These are phyloP conservation scores for Pyxicephalus adspersus DNA, from an alignment of 2,113 vertebrate genomes.

Conservation along the genomic window DNA sequence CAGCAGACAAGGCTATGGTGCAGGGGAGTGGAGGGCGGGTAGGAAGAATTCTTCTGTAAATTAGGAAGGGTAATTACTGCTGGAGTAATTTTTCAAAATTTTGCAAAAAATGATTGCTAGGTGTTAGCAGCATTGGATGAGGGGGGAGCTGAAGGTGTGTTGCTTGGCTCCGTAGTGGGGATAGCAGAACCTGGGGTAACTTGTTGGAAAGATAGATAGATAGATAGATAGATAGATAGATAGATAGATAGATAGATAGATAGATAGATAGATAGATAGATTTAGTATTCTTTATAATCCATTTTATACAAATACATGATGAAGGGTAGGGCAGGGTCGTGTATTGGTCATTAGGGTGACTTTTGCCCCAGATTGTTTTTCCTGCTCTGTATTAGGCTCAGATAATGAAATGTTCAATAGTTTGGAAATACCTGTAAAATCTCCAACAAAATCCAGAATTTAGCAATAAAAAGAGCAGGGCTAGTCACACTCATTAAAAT, in stretches of 20 bases:
- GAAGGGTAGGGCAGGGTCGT: not conserved
- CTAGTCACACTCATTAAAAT: constrained; percentile 46
- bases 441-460: constrained; percentile 28
- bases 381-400: constrained; percentile 21
- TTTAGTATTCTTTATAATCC: not conserved
- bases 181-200: too few relatives aligned
- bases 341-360: not conserved
- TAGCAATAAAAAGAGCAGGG: constrained; percentile 22
- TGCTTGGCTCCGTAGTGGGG: too few relatives aligned
- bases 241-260: constrained; percentile 32
- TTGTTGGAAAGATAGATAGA: not conserved
- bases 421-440: constrained; percentile 33
- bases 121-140: too few relatives aligned
- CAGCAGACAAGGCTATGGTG: too few relatives aligned
- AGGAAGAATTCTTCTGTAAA: too few relatives aligned
- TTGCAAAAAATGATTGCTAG: too few relatives aligned
- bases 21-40: too few relatives aligned
- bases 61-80: too few relatives aligned
- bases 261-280: constrained; percentile 40
- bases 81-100: too few relatives aligned
- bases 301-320: not conserved
- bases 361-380: not conserved
- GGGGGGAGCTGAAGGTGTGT: too few relatives aligned
- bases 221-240: not conserved
- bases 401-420: constrained; percentile 24